Base-by-base conservation (phyloP, 2,888 invertebrate genomes). In the Melanchra persicariae region DNA sequence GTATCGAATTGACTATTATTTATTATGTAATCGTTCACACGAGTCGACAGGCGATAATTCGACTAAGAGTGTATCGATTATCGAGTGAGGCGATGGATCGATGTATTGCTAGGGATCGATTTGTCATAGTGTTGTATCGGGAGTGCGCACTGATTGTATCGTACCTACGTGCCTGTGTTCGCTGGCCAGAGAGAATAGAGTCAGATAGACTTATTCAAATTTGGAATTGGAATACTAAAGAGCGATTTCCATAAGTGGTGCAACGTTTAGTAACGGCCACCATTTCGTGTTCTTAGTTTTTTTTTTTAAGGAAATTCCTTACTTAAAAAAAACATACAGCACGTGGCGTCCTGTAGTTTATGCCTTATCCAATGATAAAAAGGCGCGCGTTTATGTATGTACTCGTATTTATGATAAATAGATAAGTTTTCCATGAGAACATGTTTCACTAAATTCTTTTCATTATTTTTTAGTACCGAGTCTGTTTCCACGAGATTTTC, bases 71-170 rank as follows among this genome's bases (percentile, higher is more conserved):
- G 72, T 80, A 74, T 85, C 83, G 87, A 86, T 87, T 71, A 79
- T 75, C 73, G 79, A 73, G 82, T 85, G 83, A 80, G 79, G 60
- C 78, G 83, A 82, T 70, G 75, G 74, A 85, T 85, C 87, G 87
- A 88, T 90, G 87, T 85, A 86, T 86, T 85, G 81, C 78, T 85
- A 77, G 73, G 59, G 66, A 76, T 61, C 89, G 88, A 92, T 92
- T 91, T 91, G 91, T 93, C 92, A 91, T 87, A 86, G 82, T 85
- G 87, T 70, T 61, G 69, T 82, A 82, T 80, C 75, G 75, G 73
- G 71, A 81, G 82, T 78, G 80, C 80, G 76, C 71, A 75, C 63
- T 63, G 82, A 82, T 85, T 59, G 67, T 79, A 82, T 79, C 75
- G 55, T 47, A 54, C 54, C 59, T 70, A 54, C 54, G 61, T 70